Base-by-base conservation (phyloP, 53 echinoderm and acorn worm genomes). In the Paracentrotus lividus region DNA sequence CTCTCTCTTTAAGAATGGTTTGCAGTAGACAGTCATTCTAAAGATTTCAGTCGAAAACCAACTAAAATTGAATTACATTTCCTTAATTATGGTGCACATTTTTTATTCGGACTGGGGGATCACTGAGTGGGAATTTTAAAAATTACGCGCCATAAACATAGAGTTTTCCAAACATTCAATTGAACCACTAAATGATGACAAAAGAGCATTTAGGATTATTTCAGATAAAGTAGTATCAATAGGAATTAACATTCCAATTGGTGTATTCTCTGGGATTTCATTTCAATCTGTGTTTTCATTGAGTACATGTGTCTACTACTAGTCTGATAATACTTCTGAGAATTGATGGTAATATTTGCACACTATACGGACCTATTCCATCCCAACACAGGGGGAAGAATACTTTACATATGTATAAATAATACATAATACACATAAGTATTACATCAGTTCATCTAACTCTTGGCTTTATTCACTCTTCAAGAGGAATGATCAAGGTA, bases 201-300 rank as follows among this genome's bases (percentile, higher is more conserved):
- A 76, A 76, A 6, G 42, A 20, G 61, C 61, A 61, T 61, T 61
- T 2, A 61, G 61, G 61, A 75, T 75, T 38, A 42, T 75, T 38
- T 42, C 36, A 38, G 42, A 75, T 5, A 40, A 8, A 76, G 12
- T 40, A 40, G 15, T 31, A 85, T 31, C 49, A 85, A 85, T 42
- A 76, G 42, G 42, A 21, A 76, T 76, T 42, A 76, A 76, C 76
- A 76, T 76, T 76, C 76, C 76, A 21, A 76, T 76, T 42, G 16
- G 42, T 21, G 40, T 21, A 18, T 36, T 76, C 42, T 42, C 42
- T 40, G 42, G 38, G 42, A 76, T 76, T 76, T 36, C 76, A 76
- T 21, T 76, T 76, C 42, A 76, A 76, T 76, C 76, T 76, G 8
- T 18, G 76, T 40, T 16, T 42, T 76, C 21, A 40, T 5, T 0